phyloP scores from a whole-genome alignment of 1,140 invertebrate species.

The Aphaenogaster floridana region DNA sequence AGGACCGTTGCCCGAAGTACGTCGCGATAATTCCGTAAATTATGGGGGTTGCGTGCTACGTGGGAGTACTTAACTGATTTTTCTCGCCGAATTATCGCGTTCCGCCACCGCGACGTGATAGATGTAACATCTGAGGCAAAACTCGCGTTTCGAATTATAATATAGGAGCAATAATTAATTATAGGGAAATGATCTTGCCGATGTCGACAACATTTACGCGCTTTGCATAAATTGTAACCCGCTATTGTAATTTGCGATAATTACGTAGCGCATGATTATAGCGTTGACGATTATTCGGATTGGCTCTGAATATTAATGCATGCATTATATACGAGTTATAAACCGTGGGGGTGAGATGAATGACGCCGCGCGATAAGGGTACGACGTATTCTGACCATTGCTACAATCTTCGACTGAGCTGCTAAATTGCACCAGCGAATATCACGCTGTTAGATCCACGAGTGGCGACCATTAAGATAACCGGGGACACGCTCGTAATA shows the following conservation, averaged over 20 bases:
- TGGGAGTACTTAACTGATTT: slow-evolving; percentile 17
- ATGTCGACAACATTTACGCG: not conserved
- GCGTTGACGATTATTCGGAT: not conserved
- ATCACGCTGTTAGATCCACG: slow-evolving; percentile 27
- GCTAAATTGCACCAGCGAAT: slow-evolving; percentile 7
- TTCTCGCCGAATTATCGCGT: slow-evolving; percentile 23
- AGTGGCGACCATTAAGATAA: slow-evolving; percentile 53
- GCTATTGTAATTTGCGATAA: slow-evolving; percentile 5
- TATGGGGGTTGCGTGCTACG: slow-evolving; percentile 4
- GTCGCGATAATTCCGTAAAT: slow-evolving; percentile 50
- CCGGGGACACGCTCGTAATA: slow-evolving; percentile 8
- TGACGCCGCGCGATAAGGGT: slow-evolving; percentile 49
- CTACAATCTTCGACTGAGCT: slow-evolving; percentile 37
- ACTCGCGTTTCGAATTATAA: not conserved
- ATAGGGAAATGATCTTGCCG: not conserved
- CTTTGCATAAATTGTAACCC: not conserved
- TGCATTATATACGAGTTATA: slow-evolving; percentile 11
- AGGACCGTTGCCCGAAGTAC: not conserved
- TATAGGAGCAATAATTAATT: not conserved
- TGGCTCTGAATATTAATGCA: slow-evolving; percentile 35
- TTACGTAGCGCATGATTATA: not conserved
- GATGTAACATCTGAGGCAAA: not conserved
- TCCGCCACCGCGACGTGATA: not conserved
- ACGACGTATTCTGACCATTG: slow-evolving; percentile 19
- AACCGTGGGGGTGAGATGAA: slow-evolving; percentile 27